These are phyloP conservation scores for Xestia sexstrigata DNA, from an alignment of 2,888 invertebrate genomes.

Conservation along the genomic window DNA sequence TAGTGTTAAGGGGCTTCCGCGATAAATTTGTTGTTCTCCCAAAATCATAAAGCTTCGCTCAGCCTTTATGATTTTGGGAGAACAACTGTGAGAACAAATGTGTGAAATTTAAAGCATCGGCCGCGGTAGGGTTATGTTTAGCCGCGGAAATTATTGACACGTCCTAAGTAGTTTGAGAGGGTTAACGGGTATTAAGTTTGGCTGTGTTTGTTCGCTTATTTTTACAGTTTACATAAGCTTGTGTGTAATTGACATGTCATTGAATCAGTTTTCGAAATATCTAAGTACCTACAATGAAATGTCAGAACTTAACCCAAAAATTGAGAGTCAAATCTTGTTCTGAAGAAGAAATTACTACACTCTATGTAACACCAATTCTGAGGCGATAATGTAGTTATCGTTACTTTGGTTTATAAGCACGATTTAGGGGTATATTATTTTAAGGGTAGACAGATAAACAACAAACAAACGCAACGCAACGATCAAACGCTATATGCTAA, in stretches of 20 bases:
- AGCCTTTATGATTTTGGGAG: too few relatives aligned
- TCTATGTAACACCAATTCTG: not conserved
- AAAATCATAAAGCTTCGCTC: constrained; percentile 61
- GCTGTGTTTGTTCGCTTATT: constrained; percentile 1
- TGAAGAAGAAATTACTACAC: not conserved
- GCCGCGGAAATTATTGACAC: constrained; percentile 51
- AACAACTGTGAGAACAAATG: too few relatives aligned
- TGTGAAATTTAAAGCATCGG: constrained; percentile 58
- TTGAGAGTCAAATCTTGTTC: not conserved
- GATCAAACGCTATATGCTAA: not conserved
- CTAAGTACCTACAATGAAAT: not conserved
- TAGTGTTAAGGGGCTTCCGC: constrained; percentile 64
- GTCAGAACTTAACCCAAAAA: not conserved
- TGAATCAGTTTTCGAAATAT: not conserved
- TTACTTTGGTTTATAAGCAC: not conserved
- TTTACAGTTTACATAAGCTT: not conserved
- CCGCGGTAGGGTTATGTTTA: constrained; percentile 38
- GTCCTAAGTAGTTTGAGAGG: constrained; percentile 38
- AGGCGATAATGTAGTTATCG: not conserved
- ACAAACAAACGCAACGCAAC: too few relatives aligned
- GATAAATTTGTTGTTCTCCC: constrained; percentile 65
- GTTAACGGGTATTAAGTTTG: constrained; percentile 24
- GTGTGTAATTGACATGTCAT: not conserved
- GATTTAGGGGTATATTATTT: not conserved
- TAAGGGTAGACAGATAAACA: not conserved